Evolutionary conservation across 2,888 invertebrate genomes (phyloP).

Genomic region (Ennomos erosarius): DNA sequence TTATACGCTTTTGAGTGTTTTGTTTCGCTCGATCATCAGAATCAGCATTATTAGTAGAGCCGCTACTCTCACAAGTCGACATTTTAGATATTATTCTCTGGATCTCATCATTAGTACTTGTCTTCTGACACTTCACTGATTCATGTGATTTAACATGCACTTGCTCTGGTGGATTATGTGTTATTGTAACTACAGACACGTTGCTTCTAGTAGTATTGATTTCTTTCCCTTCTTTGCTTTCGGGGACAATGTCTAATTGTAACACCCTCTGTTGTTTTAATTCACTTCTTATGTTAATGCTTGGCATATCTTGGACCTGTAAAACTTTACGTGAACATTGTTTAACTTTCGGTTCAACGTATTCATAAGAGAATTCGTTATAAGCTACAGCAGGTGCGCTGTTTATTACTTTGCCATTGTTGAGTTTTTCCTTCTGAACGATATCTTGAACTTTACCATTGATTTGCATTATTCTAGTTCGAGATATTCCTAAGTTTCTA

Average conservation of each 20-base stretch:
- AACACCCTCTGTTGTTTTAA: conserved; percentile 80
- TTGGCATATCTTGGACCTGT: conserved; percentile 78
- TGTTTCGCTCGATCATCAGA: conserved; percentile 54
- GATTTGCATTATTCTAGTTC: conserved; percentile 66
- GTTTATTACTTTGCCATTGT: conserved; percentile 51
- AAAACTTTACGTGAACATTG: conserved; percentile 51
- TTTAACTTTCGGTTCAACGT: conserved; percentile 55
- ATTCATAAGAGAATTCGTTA: conserved; percentile 66
- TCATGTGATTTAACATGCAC: conserved; percentile 26
- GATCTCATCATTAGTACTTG: conserved; percentile 36
- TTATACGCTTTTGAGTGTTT: conserved; percentile 48
- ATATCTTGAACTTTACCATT: conserved; percentile 52
- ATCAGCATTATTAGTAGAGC: conserved; percentile 63
- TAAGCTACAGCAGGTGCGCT: conserved; percentile 61
- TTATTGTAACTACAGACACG: conserved; percentile 62
- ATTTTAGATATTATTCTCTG: conserved; percentile 69
- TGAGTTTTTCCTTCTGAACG: conserved; percentile 50
- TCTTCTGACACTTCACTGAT: conserved; percentile 23
- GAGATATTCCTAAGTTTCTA: conserved; percentile 62
- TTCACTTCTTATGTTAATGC: conserved; percentile 80
- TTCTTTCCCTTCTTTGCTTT: conserved; percentile 44
- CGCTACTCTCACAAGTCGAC: conserved; percentile 70
- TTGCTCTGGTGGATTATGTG: conserved; percentile 49
- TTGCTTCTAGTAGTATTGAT: conserved; percentile 53
- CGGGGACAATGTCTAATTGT: conserved; percentile 78